A percentile compares a stretch with the other conserved stretches of the same genome.
phyloP scores from a whole-genome alignment of 2,888 invertebrate species.

The Emmelina monodactyla region DNA sequence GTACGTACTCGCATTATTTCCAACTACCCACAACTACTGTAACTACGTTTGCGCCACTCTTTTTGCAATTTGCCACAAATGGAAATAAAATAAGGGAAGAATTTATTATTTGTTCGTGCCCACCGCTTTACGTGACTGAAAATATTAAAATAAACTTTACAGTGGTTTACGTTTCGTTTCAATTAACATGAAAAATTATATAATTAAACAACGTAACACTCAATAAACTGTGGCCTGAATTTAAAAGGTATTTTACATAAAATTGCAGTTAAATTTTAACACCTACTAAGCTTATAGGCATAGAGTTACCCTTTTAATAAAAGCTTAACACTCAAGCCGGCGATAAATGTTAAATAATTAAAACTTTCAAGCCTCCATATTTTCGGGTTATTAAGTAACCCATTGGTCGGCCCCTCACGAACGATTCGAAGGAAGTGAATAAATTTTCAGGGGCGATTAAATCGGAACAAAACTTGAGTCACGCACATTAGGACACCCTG shows the following conservation, averaged over 20 bases:
- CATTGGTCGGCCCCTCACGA: conserved; percentile 21
- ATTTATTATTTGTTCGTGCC: no score
- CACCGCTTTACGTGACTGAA: no score
- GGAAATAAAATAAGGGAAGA: no score
- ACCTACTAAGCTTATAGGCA: neutral
- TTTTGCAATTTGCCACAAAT: no score
- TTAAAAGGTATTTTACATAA: neutral
- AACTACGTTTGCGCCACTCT: no score
- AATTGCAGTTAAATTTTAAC: neutral
- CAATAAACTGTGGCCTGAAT: neutral
- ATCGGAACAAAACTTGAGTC: conserved; percentile 27
- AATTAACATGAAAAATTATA: no score
- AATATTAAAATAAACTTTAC: no score
- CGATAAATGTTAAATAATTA: conserved; percentile 37
- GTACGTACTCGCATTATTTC: no score
- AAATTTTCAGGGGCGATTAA: conserved; percentile 40
- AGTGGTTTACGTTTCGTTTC: no score
- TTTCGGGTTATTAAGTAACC: conserved; percentile 42
- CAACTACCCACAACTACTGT: no score
- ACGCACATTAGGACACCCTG: conserved; percentile 29
- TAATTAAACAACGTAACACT: no score
- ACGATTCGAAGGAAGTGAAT: conserved; percentile 26
- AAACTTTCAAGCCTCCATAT: conserved; percentile 40
- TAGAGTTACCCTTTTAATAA: conserved; percentile 1
- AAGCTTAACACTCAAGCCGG: conserved; percentile 23